Percentiles rank a stretch among this genome's conserved stretches.
These are phyloP conservation scores for Epinephelus cyanopodus DNA, from an alignment of 2,113 vertebrate genomes.

Conservation along the genomic window DNA sequence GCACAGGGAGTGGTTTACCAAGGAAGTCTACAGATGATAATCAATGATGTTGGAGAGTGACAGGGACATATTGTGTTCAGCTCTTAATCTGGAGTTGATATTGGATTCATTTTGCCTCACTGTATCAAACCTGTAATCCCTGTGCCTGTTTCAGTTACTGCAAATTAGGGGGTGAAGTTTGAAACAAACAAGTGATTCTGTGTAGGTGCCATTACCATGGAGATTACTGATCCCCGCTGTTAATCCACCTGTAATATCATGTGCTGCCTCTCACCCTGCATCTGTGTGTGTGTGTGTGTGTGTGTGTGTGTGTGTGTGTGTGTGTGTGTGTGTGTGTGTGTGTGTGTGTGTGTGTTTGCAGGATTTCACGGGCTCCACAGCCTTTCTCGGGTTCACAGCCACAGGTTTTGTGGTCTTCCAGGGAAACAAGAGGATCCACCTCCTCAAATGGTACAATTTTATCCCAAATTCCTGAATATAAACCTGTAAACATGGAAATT, in stretches of 20 bases:
- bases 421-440: conserved; percentile 97
- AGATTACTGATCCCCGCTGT: conserved; percentile 37
- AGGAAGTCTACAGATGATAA: conserved; percentile 8
- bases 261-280: conserved; percentile 16
- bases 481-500: not conserved
- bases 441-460: conserved; percentile 92
- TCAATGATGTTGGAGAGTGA: not conserved
- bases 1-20: not conserved
- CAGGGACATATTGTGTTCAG: conserved; percentile 22
- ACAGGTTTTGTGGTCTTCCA: conserved; percentile 98
- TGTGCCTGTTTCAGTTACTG: not conserved
- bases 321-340: conserved; percentile 18
- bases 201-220: conserved; percentile 30
- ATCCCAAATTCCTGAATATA: not conserved
- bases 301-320: conserved; percentile 32
- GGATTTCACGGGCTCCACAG: conserved; percentile 95
- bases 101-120: not conserved
- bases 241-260: conserved; percentile 29
- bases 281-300: not conserved
- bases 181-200: conserved; percentile 19
- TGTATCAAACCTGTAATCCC: conserved; percentile 2
- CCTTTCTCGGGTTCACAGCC: conserved; percentile 97
- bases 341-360: conserved; percentile 67
- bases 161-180: conserved; percentile 11
- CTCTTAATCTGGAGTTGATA: conserved; percentile 2